Conservation (phyloP, 35 echinoderm and acorn worm genomes). For the Chiridota heheva region DNA sequence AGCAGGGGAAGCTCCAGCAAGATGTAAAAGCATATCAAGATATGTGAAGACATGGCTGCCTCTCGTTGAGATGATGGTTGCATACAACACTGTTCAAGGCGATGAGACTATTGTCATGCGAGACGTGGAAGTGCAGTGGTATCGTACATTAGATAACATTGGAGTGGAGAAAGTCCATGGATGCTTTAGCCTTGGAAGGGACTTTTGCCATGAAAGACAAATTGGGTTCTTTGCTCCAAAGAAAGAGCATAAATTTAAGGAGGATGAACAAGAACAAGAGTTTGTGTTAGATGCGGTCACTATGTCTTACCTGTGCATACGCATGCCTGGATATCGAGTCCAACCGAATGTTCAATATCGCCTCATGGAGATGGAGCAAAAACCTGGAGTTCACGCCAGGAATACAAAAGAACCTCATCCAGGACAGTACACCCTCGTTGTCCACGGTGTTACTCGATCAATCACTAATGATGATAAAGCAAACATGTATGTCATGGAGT, state of each 20-base stretch:
- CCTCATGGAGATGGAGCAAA: constrained; percentile 48
- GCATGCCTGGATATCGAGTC: constrained; percentile 14
- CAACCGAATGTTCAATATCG: constrained; percentile 10
- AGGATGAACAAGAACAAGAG: neutral
- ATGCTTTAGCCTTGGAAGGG: constrained; percentile 18
- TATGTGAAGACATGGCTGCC: constrained; percentile 82
- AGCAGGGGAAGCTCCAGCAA: constrained; percentile 34
- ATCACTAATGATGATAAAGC: constrained; percentile 40
- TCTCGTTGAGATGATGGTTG: constrained; percentile 72
- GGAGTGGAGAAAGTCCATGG: constrained; percentile 14
- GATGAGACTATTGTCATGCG: constrained; percentile 79
- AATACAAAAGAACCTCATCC: constrained; percentile 21
- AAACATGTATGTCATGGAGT: constrained; percentile 39
- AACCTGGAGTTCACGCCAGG: constrained; percentile 16
- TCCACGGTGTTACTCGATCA: constrained; percentile 47
- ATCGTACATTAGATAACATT: neutral
- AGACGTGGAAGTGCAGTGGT: constrained; percentile 69
- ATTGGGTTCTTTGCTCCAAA: constrained; percentile 31
- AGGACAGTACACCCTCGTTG: constrained; percentile 52
- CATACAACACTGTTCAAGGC: constrained; percentile 62
- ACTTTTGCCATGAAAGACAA: constrained; percentile 42
- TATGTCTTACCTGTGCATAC: constrained; percentile 59
- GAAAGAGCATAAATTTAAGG: constrained; percentile 30
- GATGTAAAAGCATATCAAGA: constrained; percentile 17
- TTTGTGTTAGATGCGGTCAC: neutral